phyloP scores from a whole-genome alignment of 2,888 invertebrate species.

The Notodonta dromedarius region DNA sequence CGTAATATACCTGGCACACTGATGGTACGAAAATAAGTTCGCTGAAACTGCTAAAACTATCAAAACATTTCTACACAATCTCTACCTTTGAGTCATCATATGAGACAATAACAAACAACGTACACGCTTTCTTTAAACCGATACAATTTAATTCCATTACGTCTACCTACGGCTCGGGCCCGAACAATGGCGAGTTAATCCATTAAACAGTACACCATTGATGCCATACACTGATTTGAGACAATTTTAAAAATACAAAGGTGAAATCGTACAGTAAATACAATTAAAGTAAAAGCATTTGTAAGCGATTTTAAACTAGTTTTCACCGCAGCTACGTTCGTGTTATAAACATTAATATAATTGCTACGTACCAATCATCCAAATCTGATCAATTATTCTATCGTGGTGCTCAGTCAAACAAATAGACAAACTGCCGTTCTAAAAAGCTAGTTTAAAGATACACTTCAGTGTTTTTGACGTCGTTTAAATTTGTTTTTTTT shows the following conservation, averaged over 20 bases:
- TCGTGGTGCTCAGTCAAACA: no score
- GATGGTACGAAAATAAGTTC: no score
- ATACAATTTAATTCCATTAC: constrained; percentile 61
- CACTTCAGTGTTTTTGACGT: no score
- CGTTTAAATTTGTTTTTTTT: no score
- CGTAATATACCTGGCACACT: background rate
- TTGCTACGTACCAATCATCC: no score
- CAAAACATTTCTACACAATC: background rate
- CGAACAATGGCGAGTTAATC: constrained; percentile 56
- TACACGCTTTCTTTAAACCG: constrained; percentile 42
- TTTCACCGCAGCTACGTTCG: no score
- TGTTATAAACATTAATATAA: no score
- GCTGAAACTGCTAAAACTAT: background rate
- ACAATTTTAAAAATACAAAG: constrained; percentile 4
- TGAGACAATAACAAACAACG: constrained; percentile 27
- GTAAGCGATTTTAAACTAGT: background rate
- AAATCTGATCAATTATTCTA: no score
- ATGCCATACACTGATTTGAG: constrained; percentile 20
- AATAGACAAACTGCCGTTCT: no score
- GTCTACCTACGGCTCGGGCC: constrained; percentile 34
- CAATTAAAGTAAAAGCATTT: background rate
- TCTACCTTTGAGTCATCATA: background rate
- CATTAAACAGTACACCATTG: constrained; percentile 52
- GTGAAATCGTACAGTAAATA: background rate
- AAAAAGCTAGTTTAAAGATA: no score